Evolutionary conservation across 2,888 invertebrate genomes (phyloP), one percentile per base, ranked within the genome.

Genomic region (Boloria euphrosyne): DNA sequence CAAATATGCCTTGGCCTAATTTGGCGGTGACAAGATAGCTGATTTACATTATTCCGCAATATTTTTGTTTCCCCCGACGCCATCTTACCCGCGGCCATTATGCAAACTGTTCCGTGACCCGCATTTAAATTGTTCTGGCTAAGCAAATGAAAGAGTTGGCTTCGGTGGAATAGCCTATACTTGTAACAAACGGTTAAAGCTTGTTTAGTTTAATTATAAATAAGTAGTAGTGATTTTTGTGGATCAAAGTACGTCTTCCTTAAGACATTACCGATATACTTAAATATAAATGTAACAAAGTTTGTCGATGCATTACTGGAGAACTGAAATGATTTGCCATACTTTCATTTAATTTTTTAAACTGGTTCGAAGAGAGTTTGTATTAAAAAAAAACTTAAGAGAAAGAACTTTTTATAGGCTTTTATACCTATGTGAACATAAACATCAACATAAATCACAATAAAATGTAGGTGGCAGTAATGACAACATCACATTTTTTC

Each of bases 21-120:
- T 68, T 17, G 52, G 65, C 50, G 66, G 50, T 38, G 68, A 55
- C 65, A 59, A 62, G 51, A 62, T 66, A 16, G 62, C 67, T 71
- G 73, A 80, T 80, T 77, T 78, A 75, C 80, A 79, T 78, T 77
- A 74, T 74, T 75, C 74, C 73, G 68, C 76, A 54, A 80, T 78
- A 79, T 79, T 79, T 65, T 79, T 79, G 75, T 73, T 76, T 76
- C 69, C 71, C 70, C 57, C 70, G 71, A 67, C 57, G 74, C 69
- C 66, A 50, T 66, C 73, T 76, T 76, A 77, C 75, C 75, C 69
- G 44, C 58, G 71, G 73, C 73, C 75, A 80, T 73, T 71, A 73
- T 73, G 73, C 73, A 77, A 76, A 76, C 75, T 59, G 69, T 65
- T 61, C 65, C 73, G 78, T 77, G 80, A 77, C 78, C 79, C 73